Evolutionary conservation across 2,113 vertebrate genomes (phyloP).

Genomic region (Choloepus hoffmanni): DNA sequence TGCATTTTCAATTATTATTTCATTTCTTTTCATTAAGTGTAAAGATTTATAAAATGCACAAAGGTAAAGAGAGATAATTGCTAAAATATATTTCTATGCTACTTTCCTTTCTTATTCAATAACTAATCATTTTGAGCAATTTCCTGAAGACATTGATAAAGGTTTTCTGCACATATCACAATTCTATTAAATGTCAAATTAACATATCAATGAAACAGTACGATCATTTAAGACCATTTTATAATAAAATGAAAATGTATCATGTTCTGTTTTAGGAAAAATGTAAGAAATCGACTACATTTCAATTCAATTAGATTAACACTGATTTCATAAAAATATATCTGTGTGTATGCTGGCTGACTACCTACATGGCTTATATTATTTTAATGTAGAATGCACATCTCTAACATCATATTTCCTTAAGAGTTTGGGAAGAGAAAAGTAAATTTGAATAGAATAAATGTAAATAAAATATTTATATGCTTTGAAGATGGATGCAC

Average conservation of each 20-base stretch:
- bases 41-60: slow-evolving; percentile 18
- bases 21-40: background rate
- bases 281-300: background rate
- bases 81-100: slow-evolving; percentile 14
- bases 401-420: slow-evolving; percentile 89
- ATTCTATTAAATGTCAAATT: background rate
- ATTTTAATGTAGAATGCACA: slow-evolving; percentile 88
- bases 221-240: background rate
- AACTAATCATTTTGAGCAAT: background rate
- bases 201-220: background rate
- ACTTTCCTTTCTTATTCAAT: background rate
- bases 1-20: background rate
- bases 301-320: slow-evolving; percentile 62
- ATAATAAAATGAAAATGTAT: background rate
- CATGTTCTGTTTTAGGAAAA: background rate
- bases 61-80: background rate
- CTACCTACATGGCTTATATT: slow-evolving; percentile 90
- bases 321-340: slow-evolving; percentile 84
- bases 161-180: background rate
- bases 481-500: slow-evolving; percentile 80
- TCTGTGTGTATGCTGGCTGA: slow-evolving; percentile 85
- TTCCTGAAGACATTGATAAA: background rate
- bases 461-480: slow-evolving; percentile 86
- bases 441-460: slow-evolving; percentile 84
- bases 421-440: slow-evolving; percentile 84